A percentile compares a stretch with the other conserved stretches of the same genome.
These are phyloP conservation scores for Pomacea maculata DNA, from an alignment of 1,140 invertebrate species.

Conservation along the genomic window DNA sequence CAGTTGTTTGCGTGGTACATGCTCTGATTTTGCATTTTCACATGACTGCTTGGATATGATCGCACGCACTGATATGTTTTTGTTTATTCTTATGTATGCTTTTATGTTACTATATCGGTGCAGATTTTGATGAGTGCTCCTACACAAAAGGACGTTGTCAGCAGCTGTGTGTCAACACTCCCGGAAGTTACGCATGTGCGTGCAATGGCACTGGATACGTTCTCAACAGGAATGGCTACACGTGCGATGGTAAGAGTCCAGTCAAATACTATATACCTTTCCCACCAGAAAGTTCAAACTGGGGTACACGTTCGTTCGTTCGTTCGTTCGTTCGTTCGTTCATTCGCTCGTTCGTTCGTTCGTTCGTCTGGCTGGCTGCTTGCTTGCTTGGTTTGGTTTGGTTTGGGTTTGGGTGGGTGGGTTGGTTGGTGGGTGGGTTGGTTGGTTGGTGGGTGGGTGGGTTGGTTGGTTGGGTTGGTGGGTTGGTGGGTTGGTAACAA, in stretches of 20 bases:
- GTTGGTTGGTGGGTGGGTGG: no score
- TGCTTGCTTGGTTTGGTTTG: no score
- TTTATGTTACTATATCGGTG: background rate
- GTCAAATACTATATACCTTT: background rate
- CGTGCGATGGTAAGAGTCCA: slow-evolving; percentile 61
- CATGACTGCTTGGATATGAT: no score
- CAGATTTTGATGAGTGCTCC: slow-evolving; percentile 49
- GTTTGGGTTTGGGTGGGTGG: no score
- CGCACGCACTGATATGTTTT: background rate
- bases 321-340: no score
- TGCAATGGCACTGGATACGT: slow-evolving; percentile 37
- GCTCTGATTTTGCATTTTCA: no score
- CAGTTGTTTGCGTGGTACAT: no score
- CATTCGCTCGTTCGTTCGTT: background rate
- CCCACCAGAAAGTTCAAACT: no score
- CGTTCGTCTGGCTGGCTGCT: no score
- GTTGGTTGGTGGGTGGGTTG: no score
- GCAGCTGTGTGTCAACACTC: slow-evolving; percentile 46
- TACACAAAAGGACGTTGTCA: slow-evolving; percentile 45
- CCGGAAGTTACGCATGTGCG: slow-evolving; percentile 36
- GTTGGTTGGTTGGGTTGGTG: no score
- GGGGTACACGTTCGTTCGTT: no score
- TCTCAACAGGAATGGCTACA: slow-evolving; percentile 58
- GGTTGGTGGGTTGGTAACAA: background rate
- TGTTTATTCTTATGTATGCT: background rate